Percentiles rank a stretch among this genome's conserved stretches.
These are phyloP conservation scores for Athene cunicularia DNA, from an alignment of 2,113 vertebrate species.

Conservation along the genomic window DNA sequence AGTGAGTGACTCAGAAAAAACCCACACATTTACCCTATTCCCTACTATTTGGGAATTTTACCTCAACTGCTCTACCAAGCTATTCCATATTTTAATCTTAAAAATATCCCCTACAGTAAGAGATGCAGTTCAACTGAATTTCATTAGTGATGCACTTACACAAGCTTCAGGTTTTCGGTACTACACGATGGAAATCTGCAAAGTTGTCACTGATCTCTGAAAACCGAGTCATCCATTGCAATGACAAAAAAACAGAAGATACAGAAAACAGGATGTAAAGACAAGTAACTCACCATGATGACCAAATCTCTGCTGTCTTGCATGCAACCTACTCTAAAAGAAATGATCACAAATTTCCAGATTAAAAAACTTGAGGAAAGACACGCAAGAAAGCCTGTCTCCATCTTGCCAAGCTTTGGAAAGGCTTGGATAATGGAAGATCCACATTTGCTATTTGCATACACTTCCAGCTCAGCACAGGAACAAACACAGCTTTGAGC, in stretches of 20 bases:
- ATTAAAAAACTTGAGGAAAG: not conserved
- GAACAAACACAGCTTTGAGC: not conserved
- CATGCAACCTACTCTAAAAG: not conserved
- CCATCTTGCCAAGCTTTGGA: not conserved
- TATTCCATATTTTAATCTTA: not conserved
- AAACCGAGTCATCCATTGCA: not conserved
- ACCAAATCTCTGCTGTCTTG: not conserved
- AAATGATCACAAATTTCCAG: not conserved
- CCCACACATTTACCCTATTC: not conserved
- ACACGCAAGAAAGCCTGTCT: not conserved
- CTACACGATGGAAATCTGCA: not conserved
- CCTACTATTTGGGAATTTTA: not conserved
- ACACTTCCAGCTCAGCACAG: not conserved
- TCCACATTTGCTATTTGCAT: not conserved
- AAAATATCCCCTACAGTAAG: not conserved
- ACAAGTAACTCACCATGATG: not conserved
- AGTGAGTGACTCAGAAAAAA: not conserved
- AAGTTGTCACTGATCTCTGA: not conserved
- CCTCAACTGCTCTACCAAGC: not conserved
- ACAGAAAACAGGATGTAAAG: not conserved
- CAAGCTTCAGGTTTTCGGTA: not conserved
- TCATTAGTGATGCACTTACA: not conserved
- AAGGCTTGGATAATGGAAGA: not conserved
- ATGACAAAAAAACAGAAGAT: not conserved
- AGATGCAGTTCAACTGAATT: not conserved